Evolutionary conservation across 2,888 invertebrate species (phyloP).

Genomic region (Seladonia tumulorum): DNA sequence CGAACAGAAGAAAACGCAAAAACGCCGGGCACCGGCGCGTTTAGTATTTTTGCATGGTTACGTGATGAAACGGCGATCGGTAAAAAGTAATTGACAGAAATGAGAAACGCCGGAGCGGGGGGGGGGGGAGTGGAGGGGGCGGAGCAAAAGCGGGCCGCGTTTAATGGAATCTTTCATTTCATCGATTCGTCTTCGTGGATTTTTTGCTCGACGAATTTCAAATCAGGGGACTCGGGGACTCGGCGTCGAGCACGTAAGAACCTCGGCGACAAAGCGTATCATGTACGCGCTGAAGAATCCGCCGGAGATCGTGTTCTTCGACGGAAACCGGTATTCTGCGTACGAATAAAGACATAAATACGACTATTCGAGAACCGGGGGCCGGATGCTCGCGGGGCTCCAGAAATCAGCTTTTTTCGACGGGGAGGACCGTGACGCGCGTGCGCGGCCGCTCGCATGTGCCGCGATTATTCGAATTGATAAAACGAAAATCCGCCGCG

Average conservation of each 20-base stretch:
- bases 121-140: too few species aligned
- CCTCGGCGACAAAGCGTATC: constrained; percentile 57
- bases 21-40: neutral
- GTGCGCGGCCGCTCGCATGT: constrained; percentile 22
- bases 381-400: constrained; percentile 21
- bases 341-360: constrained; percentile 68
- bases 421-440: constrained; percentile 27
- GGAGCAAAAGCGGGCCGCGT: neutral
- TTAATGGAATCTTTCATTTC: constrained; percentile 59
- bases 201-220: constrained; percentile 41
- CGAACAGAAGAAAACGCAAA: neutral
- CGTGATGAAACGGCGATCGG: constrained; percentile 14
- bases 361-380: constrained; percentile 41
- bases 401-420: constrained; percentile 66
- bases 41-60: constrained; percentile 18
- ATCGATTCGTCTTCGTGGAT: constrained; percentile 31
- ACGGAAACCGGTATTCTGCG: constrained; percentile 58
- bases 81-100: constrained; percentile 43
- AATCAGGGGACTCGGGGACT: constrained; percentile 27
- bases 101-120: constrained; percentile 41
- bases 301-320: constrained; percentile 21
- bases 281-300: constrained; percentile 44
- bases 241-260: constrained; percentile 41
- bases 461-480: constrained; percentile 58
- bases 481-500: constrained; percentile 62